phyloP scores from a whole-genome alignment of 2,113 vertebrate genomes.

The Geococcyx californianus region DNA sequence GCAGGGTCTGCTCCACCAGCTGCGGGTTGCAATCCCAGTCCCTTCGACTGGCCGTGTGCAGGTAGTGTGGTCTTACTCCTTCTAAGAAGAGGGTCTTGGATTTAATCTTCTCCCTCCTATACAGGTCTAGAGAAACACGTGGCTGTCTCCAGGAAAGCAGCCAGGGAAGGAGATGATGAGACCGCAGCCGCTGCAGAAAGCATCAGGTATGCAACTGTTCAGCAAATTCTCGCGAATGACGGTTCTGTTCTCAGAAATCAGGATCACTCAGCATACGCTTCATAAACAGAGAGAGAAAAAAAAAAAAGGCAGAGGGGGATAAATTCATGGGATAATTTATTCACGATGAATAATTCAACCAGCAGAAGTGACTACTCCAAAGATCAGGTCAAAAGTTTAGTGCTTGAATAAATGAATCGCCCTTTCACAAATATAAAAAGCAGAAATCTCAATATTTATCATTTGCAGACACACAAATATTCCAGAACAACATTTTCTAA shows the following conservation, averaged over 20 bases:
- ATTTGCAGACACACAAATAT: conserved; percentile 58
- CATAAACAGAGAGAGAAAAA: neutral
- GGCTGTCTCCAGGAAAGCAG: neutral
- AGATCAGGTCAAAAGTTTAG: conserved; percentile 70
- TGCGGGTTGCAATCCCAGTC: neutral
- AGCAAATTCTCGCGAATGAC: neutral
- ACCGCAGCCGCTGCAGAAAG: fast-evolving
- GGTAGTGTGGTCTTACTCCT: neutral
- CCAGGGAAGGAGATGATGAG: neutral
- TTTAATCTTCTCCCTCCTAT: neutral
- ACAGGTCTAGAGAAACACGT: neutral
- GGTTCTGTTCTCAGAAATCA: conserved; percentile 60
- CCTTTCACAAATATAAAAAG: conserved; percentile 63
- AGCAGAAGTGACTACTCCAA: conserved; percentile 63
- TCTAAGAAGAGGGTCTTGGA: neutral
- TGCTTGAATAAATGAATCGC: conserved; percentile 68
- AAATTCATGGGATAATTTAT: conserved; percentile 54
- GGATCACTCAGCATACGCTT: conserved; percentile 10
- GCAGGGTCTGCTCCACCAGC: neutral
- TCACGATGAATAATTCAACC: conserved; percentile 61
- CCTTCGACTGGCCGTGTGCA: neutral
- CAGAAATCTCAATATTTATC: conserved; percentile 70
- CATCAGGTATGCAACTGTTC: neutral
- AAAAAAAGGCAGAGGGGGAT: neutral
- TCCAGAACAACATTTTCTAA: conserved; percentile 67